Base-by-base conservation (phyloP, 2,797 vertebrate species). In the Coranthus polyacanthus region DNA sequence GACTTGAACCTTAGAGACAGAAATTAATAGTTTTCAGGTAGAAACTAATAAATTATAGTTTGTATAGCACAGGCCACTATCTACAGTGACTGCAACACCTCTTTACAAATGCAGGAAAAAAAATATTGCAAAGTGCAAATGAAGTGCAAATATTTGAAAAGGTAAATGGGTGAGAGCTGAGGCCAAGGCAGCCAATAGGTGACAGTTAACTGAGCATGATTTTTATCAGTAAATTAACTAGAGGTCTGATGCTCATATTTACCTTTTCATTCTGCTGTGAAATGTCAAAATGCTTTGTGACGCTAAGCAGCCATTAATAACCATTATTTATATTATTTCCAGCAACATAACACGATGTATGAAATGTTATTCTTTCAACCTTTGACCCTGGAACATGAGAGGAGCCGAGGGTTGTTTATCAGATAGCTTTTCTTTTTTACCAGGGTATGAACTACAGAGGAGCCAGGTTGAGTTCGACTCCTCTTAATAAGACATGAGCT, bases 311-410 rank as follows among this genome's bases (percentile, higher is more conserved):
- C 29, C 12, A 2, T 38, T 10, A 46, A 55, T 55, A 59, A 54
- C 52, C 15, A 20, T 53, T 26, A 2, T 45, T 12, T 21, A 2
- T n/a, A n/a, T n/a, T n/a, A n/a, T 49, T 47, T 52, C 11, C 21
- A 56, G 18, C 1, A 43, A 68, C 3, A 9, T 1, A 43, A 39
- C 15, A 22, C 12, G 11, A 60, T 10, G 22, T 64, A 42, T 59
- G 49, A 71, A 69, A 59, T 60, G 13, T 21, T 34, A 54, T 1
- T 43, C 26, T 66, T 22, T 43, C 44, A 45, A 42, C 20, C 9
- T 66, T 17, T 66, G 37, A 66, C 60, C 39, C 36, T 24, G 29
- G n/a, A 57, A 18, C 39, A 41, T 17, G 20, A n/a, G n/a, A n/a
- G n/a, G n/a, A n/a, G n/a, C n/a, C n/a, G n/a, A n/a, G n/a, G n/a